Percentiles rank a stretch among this genome's conserved stretches.
Conservation (phyloP, 2,888 invertebrate genomes). For the Drosophila basisetae region DNA sequence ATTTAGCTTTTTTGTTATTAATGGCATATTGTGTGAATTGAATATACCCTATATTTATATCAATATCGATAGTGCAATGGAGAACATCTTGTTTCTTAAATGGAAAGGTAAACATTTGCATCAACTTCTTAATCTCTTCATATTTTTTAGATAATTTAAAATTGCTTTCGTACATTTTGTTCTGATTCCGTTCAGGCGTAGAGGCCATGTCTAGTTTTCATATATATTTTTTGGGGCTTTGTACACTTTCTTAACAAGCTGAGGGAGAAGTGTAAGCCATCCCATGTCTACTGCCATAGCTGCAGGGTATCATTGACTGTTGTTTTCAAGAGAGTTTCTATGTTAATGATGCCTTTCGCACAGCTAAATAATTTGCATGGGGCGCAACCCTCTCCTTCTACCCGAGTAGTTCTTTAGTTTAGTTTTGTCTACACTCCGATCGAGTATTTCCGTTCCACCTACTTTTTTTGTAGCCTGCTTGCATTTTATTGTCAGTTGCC, state of each 20-base stretch:
- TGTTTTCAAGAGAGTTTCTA: slow-evolving; percentile 29
- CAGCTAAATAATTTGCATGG: slow-evolving; percentile 65
- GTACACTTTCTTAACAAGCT: neutral
- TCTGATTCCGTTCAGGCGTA: neutral
- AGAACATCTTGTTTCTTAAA: neutral
- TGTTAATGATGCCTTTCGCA: slow-evolving; percentile 67
- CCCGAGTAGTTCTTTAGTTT: slow-evolving; percentile 11
- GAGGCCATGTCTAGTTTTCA: neutral
- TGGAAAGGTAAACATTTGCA: neutral
- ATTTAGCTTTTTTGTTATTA: too few species aligned
- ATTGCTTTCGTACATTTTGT: neutral
- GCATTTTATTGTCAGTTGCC: slow-evolving; percentile 71
- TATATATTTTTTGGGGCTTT: neutral
- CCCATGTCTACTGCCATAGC: neutral
- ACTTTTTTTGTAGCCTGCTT: slow-evolving; percentile 29
- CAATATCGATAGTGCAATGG: neutral
- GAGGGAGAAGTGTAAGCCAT: neutral
- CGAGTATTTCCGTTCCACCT: slow-evolving; percentile 29
- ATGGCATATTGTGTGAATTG: neutral
- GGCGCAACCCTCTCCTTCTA: slow-evolving; percentile 35
- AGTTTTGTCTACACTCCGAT: slow-evolving; percentile 40
- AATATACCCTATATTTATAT: slow-evolving; percentile 17
- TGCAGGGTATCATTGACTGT: slow-evolving; percentile 40
- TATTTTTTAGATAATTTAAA: neutral
- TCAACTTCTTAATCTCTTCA: neutral